Evolutionary conservation across 2,888 invertebrate species (phyloP).

Genomic region (Apamea sordens): DNA sequence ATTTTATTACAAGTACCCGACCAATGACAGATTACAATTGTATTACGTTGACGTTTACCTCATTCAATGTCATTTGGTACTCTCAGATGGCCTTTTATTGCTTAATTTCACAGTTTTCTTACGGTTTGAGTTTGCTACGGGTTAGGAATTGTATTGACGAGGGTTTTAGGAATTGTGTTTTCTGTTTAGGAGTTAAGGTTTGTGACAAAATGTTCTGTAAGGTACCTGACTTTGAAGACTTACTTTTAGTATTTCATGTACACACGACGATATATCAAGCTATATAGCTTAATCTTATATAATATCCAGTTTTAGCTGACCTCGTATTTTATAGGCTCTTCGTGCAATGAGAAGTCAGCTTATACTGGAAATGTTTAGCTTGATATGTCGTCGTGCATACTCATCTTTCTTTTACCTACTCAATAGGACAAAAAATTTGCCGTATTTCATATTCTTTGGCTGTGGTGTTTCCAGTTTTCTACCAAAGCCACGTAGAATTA

Average conservation of each 20-base stretch:
- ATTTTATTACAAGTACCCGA: constrained; percentile 70
- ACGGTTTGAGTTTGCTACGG: constrained; percentile 19
- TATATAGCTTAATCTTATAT: no score
- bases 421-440: background rate
- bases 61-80: constrained; percentile 71
- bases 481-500: constrained; percentile 16
- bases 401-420: background rate
- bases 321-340: background rate
- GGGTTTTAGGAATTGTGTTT: constrained; percentile 1
- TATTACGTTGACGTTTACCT: constrained; percentile 64
- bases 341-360: background rate
- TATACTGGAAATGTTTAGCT: background rate
- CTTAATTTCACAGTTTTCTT: constrained; percentile 61
- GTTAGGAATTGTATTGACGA: constrained; percentile 7
- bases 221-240: background rate
- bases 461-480: constrained; percentile 9
- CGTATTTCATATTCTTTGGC: background rate
- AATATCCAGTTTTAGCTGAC: background rate
- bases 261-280: no score
- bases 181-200: background rate
- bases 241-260: background rate
- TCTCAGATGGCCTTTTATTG: constrained; percentile 58
- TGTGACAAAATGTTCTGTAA: background rate
- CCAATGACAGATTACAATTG: constrained; percentile 70
- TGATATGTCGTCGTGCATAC: background rate